Percentiles rank a stretch among this genome's conserved stretches.
Conservation (phyloP, 2,888 invertebrate genomes). For the Tenodera sinensis region DNA sequence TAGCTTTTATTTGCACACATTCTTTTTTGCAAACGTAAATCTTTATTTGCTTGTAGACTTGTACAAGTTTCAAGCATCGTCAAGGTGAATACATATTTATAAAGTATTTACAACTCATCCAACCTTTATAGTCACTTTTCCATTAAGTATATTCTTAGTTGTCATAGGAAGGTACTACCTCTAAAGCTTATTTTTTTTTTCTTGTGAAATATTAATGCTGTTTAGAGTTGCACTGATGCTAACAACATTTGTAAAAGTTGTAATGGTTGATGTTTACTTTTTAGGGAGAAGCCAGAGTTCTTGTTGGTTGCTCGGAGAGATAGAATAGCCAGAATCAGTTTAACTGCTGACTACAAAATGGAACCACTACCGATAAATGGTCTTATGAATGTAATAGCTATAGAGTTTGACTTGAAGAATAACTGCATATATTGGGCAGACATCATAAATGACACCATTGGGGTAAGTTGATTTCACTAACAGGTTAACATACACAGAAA, state of each 20-base stretch:
- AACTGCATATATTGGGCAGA: slow-evolving; percentile 90
- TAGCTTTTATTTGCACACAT: too few species aligned
- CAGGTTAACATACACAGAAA: neutral
- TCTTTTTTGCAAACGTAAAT: too few species aligned
- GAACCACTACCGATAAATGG: slow-evolving; percentile 63
- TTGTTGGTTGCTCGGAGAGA: slow-evolving; percentile 75
- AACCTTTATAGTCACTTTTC: too few species aligned
- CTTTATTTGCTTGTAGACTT: too few species aligned
- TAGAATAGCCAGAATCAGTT: slow-evolving; percentile 67
- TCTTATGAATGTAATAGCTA: slow-evolving; percentile 76
- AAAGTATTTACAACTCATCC: too few species aligned
- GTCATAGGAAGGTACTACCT: too few species aligned
- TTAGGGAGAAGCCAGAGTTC: slow-evolving; percentile 65
- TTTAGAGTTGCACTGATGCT: neutral
- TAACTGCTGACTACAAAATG: slow-evolving; percentile 53
- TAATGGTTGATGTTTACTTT: slow-evolving; percentile 20
- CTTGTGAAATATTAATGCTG: too few species aligned
- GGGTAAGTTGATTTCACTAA: slow-evolving; percentile 41
- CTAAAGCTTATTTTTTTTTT: too few species aligned
- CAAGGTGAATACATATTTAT: too few species aligned
- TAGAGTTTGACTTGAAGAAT: slow-evolving; percentile 79
- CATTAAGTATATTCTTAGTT: too few species aligned
- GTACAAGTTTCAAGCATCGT: too few species aligned
- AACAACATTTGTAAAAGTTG: neutral
- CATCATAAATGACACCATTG: slow-evolving; percentile 73